phyloP scores from a whole-genome alignment of 2,797 vertebrate species.

The Eidolon dupreanum region DNA sequence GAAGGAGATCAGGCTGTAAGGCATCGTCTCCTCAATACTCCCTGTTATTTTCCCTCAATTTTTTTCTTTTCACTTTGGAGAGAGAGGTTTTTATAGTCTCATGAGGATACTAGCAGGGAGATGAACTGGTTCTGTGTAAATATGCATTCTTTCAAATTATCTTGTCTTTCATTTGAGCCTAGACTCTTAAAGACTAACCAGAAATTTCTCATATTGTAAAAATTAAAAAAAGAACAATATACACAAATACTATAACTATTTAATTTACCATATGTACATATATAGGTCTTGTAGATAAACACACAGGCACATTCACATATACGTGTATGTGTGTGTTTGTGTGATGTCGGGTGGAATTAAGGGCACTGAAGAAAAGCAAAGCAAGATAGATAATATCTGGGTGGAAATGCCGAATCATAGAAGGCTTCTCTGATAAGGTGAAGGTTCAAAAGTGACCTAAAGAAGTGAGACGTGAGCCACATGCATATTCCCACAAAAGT shows the following conservation, averaged over 20 bases:
- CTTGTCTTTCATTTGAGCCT: neutral
- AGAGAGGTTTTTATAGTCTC: neutral
- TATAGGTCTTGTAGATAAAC: neutral
- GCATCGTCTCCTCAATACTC: accelerated
- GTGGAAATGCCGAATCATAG: neutral
- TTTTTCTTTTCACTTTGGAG: neutral
- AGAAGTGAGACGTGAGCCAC: neutral
- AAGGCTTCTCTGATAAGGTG: neutral
- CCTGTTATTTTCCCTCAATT: neutral
- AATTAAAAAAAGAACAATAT: neutral
- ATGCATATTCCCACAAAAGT: neutral
- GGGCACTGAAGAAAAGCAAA: neutral
- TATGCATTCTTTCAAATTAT: neutral
- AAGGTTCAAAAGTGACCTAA: neutral
- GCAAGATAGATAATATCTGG: neutral
- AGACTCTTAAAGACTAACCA: neutral
- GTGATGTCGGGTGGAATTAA: neutral
- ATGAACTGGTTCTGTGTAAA: neutral
- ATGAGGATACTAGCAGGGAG: too few species aligned
- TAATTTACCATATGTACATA: neutral
- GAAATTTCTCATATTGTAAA: neutral
- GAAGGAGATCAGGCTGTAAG: accelerated
- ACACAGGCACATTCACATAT: accelerated
- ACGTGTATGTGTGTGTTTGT: too few species aligned
- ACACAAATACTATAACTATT: neutral